Conservation (phyloP, 2,797 vertebrate species). For the Silurus lanzhouensis region DNA sequence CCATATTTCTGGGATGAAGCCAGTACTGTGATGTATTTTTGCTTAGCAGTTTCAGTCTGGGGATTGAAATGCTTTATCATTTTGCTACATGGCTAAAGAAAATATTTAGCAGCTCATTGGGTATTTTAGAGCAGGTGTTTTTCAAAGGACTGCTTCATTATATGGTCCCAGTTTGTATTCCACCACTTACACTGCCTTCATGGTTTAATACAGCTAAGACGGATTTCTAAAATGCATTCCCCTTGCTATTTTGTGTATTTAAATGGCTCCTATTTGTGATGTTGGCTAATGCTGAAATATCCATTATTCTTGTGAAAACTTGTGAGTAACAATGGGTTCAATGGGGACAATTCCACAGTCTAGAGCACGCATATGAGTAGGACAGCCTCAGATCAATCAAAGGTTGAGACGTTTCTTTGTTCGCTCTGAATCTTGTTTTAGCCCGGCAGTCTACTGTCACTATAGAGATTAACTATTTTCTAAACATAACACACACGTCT, state of each 20-base stretch:
- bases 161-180: conserved; percentile 2
- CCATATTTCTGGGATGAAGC: conserved; percentile 53
- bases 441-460: conserved; percentile 27
- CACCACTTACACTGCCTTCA: not conserved
- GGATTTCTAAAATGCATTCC: conserved; percentile 40
- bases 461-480: conserved; percentile 1
- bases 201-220: conserved; percentile 44
- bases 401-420: conserved; percentile 39
- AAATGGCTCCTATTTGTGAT: conserved; percentile 34
- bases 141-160: conserved; percentile 38
- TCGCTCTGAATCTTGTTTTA: conserved; percentile 1
- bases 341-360: conserved; percentile 67
- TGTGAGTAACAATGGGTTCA: conserved; percentile 56
- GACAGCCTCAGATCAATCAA: conserved; percentile 39
- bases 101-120: conserved; percentile 49
- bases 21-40: conserved; percentile 43
- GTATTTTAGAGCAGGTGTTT: conserved; percentile 64
- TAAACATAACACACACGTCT: not conserved
- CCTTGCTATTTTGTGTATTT: conserved; percentile 37
- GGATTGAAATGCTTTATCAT: conserved; percentile 8
- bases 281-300: conserved; percentile 41
- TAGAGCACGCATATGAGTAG: conserved; percentile 33
- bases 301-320: conserved; percentile 46
- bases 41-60: conserved; percentile 17
- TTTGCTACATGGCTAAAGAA: conserved; percentile 31